Evolutionary conservation across 2,888 invertebrate species (phyloP).

Genomic region (Crocallis elinguaria): DNA sequence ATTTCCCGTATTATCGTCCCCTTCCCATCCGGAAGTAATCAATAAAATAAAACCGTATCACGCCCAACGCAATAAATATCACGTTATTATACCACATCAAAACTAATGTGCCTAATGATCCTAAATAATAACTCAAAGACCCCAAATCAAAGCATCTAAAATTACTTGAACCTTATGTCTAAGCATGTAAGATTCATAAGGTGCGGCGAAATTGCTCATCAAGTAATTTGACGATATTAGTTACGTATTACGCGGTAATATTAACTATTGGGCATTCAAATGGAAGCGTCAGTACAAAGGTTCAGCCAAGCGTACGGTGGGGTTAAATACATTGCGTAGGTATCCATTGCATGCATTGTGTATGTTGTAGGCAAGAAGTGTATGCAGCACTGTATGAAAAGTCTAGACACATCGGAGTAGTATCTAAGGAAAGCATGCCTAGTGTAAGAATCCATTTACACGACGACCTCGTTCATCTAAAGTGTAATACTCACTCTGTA

Average conservation of each 20-base stretch:
- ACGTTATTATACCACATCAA: not conserved
- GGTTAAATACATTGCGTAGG: not conserved
- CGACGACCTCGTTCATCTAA: no score
- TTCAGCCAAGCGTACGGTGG: not conserved
- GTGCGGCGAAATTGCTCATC: not conserved
- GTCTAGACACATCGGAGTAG: no score
- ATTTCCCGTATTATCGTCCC: not conserved
- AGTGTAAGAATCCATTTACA: no score
- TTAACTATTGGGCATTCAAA: not conserved
- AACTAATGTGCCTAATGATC: slow-evolving; percentile 3
- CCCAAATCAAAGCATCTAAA: not conserved
- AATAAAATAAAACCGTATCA: slow-evolving; percentile 3
- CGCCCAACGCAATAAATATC: not conserved
- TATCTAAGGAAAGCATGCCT: no score
- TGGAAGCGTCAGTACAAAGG: slow-evolving; percentile 26
- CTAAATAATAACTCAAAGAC: not conserved
- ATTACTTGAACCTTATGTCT: not conserved
- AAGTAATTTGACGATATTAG: not conserved
- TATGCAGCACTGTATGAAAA: no score
- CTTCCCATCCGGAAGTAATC: not conserved
- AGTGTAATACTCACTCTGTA: no score
- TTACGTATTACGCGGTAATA: not conserved
- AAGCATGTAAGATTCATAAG: not conserved
- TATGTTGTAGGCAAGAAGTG: no score
- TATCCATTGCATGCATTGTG: no score